Evolutionary conservation across 1,140 invertebrate species (phyloP), one percentile per base, ranked within the genome.

Genomic region (Aphaenogaster ashmeadi): DNA sequence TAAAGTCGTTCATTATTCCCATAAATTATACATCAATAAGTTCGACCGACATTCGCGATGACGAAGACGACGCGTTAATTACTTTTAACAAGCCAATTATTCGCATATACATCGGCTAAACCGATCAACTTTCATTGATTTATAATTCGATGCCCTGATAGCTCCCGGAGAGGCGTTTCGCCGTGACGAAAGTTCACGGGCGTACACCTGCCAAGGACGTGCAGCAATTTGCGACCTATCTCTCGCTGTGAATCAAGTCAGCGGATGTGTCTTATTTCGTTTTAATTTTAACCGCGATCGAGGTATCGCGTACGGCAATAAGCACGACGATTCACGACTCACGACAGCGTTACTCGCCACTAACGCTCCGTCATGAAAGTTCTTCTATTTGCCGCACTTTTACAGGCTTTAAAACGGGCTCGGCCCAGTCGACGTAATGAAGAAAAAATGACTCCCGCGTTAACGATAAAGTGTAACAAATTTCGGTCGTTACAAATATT

Each of bases 121-220:
- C 3, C 52, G 77, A 90, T 89, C 50, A 50, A 89, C 75, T 89
- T 81, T 81, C 74, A 89, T 90, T 77, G 84, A 89, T 89, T 80
- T 66, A 50, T 56, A 71, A 89, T 89, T 89, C 77, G 87, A 72
- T 75, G 33, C n/a, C 67, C 64, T 54, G 54, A 77, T 62, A 18
- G 9, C 67, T 87, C 38, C 11, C 47, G 11, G 13, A 41, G 38
- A 33, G 27, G 15, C 58, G 21, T 81, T 71, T 47, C n/a, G 18
- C 21, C 18, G 21, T 66, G 60, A 86, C n/a, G 67, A 80, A 89
- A 89, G 80, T 78, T 81, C 80, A 79, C n/a, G 87, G 69, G 67
- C 83, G 83, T 79, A 44, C 36, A 67, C 27, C 81, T 77, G 67
- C 41, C 71, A 77, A 77, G 64, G 47, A 71, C 50, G 66, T 33